phyloP scores from a whole-genome alignment of 2,888 invertebrate genomes.

The Mimas tiliae region DNA sequence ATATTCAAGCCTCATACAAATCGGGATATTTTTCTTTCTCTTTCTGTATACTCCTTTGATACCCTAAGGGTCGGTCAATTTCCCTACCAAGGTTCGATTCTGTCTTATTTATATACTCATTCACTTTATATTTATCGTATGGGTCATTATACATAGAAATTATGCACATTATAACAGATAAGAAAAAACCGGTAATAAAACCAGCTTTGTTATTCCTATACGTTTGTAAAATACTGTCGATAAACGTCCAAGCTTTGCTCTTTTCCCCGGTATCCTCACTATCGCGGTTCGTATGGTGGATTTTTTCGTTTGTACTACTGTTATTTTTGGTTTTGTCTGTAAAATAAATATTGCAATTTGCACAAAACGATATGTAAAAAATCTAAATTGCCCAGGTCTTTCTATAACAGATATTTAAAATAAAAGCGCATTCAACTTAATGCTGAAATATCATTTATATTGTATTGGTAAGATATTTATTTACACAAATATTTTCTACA shows the following conservation, averaged over 20 bases:
- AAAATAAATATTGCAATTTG: constrained; percentile 62
- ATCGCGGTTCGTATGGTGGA: constrained; percentile 71
- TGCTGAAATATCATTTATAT: no score
- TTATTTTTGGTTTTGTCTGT: constrained; percentile 66
- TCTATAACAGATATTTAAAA: background rate
- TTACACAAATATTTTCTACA: no score
- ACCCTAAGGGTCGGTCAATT: constrained; percentile 61
- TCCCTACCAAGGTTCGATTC: constrained; percentile 39
- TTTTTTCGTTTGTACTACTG: constrained; percentile 56
- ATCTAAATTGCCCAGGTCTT: background rate
- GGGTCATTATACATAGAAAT: constrained; percentile 48
- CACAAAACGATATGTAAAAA: constrained; percentile 13
- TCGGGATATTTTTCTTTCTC: constrained; percentile 61
- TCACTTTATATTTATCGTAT: constrained; percentile 42
- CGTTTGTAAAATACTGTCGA: constrained; percentile 62
- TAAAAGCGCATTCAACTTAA: background rate
- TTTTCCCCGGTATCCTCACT: constrained; percentile 49
- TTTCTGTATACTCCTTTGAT: constrained; percentile 55
- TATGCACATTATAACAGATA: constrained; percentile 44
- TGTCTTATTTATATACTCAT: constrained; percentile 42
- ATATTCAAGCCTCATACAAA: constrained; percentile 65
- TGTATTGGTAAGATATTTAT: no score
- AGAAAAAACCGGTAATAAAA: constrained; percentile 63
- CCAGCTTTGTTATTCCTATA: constrained; percentile 53
- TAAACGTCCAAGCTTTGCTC: constrained; percentile 58